These are phyloP conservation scores for Sapayoa aenigma DNA, from an alignment of 2,113 vertebrate genomes.

Conservation along the genomic window DNA sequence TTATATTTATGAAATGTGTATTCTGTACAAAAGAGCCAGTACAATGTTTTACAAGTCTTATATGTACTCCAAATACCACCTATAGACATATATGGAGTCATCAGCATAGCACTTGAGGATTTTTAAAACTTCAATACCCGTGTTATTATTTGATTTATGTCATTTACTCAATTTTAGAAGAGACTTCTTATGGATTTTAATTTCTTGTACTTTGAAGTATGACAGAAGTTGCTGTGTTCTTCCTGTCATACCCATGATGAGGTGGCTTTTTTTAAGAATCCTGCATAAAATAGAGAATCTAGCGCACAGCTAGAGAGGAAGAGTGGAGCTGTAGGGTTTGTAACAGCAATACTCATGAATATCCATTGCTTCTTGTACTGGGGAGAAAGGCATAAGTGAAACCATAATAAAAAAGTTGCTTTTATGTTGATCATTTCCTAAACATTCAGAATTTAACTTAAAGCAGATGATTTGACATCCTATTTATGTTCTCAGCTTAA, in stretches of 20 bases:
- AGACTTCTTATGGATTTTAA: neutral
- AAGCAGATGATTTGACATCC: neutral
- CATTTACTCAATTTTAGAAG: neutral
- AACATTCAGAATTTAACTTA: neutral
- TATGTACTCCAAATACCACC: rapidly evolving
- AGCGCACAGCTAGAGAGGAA: neutral
- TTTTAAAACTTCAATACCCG: neutral
- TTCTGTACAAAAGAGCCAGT: neutral
- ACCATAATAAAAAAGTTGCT: neutral
- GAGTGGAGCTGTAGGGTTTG: neutral
- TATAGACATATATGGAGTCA: neutral
- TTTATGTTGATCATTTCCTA: neutral
- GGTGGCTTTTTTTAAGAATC: neutral
- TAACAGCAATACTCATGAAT: neutral
- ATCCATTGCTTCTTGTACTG: neutral
- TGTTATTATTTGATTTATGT: neutral
- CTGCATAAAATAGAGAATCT: neutral
- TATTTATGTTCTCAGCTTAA: neutral
- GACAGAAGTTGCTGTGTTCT: neutral
- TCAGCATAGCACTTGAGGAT: neutral
- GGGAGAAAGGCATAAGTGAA: neutral
- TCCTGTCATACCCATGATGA: neutral
- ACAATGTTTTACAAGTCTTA: neutral
- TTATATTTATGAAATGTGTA: neutral
- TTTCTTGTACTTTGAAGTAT: neutral